Evolutionary conservation across 2,888 invertebrate genomes (phyloP).

Genomic region (Odontomyia ornata): DNA sequence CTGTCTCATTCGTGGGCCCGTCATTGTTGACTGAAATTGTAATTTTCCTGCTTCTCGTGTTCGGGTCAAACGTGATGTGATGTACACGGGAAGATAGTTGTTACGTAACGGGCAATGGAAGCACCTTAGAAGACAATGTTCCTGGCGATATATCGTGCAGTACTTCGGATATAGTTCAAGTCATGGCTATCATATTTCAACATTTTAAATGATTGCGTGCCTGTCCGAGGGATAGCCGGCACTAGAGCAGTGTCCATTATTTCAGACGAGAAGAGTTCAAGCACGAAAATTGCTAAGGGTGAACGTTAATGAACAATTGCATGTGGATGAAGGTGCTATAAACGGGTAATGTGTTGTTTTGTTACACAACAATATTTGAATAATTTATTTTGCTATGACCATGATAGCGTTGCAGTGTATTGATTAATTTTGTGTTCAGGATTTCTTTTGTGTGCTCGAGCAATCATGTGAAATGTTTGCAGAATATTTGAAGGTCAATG

Average conservation of each 20-base stretch:
- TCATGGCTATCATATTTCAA: constrained; percentile 33
- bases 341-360: no score
- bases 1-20: no score
- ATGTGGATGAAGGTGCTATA: background rate
- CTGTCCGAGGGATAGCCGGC: background rate
- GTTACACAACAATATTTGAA: no score
- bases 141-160: background rate
- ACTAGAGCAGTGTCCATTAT: background rate
- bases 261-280: background rate
- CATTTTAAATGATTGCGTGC: constrained; percentile 39
- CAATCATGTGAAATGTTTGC: no score
- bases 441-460: no score
- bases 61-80: constrained; percentile 25
- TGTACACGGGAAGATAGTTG: background rate
- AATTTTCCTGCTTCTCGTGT: constrained; percentile 12
- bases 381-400: no score
- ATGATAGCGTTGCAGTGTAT: no score
- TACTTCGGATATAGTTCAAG: constrained; percentile 5
- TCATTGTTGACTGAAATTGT: background rate
- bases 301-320: background rate
- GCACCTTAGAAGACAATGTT: constrained; percentile 5
- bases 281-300: background rate
- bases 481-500: no score
- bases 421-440: no score
- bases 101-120: constrained; percentile 14